phyloP scores from a whole-genome alignment of 2,113 vertebrate species.

The Indicator maculatus region DNA sequence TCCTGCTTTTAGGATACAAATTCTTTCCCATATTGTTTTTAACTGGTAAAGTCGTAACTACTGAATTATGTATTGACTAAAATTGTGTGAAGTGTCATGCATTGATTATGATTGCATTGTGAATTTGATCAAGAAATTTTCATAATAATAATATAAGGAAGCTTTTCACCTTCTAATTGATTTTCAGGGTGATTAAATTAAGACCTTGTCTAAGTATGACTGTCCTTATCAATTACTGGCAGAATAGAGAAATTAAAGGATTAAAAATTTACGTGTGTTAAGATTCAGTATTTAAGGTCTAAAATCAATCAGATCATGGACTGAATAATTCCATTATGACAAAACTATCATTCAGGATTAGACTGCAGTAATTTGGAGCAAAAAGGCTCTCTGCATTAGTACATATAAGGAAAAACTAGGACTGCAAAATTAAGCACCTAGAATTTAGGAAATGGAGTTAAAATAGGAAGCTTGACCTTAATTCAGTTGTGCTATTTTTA shows the following conservation, averaged over 20 bases:
- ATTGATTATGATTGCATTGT: constrained; percentile 68
- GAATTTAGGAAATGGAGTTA: not conserved
- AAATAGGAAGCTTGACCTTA: not conserved
- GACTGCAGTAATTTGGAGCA: constrained; percentile 26
- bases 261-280: constrained; percentile 71
- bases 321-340: constrained; percentile 65
- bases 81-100: constrained; percentile 3
- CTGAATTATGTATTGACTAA: constrained; percentile 58
- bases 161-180: constrained; percentile 73
- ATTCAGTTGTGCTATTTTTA: not conserved
- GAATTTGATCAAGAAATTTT: constrained; percentile 66
- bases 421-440: not conserved
- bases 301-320: constrained; percentile 71
- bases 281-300: constrained; percentile 69
- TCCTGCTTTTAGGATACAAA: not conserved
- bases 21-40: constrained; percentile 2
- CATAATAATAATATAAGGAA: constrained; percentile 64
- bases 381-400: constrained; percentile 4
- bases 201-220: constrained; percentile 60
- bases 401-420: constrained; percentile 1
- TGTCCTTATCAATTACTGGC: constrained; percentile 69
- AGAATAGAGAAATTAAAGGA: constrained; percentile 67
- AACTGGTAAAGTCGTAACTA: constrained; percentile 7
- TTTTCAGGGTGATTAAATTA: constrained; percentile 67
- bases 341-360: constrained; percentile 68